Conservation (phyloP, 2,113 vertebrate genomes). For the Onychostoma macrolepis region DNA sequence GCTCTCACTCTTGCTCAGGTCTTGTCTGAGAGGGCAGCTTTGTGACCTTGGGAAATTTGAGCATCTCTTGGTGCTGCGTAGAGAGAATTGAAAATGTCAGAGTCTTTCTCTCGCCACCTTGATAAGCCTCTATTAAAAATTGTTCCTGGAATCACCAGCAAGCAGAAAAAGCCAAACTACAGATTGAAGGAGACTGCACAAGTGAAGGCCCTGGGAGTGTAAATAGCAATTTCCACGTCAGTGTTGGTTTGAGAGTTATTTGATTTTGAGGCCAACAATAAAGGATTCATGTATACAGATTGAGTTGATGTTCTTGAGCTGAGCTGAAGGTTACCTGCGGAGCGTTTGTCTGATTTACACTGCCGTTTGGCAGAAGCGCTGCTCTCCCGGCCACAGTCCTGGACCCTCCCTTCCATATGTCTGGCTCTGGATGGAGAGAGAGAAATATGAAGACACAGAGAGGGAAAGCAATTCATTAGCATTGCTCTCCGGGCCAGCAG, state of each 20-base stretch:
- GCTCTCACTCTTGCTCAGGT: conserved; percentile 5
- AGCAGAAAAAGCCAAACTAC: conserved; percentile 39
- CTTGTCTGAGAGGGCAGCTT: conserved; percentile 9
- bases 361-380: background rate
- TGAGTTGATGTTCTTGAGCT: conserved; percentile 65
- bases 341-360: conserved; percentile 59
- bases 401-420: conserved; percentile 35
- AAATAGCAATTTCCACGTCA: conserved; percentile 67
- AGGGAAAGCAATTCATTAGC: conserved; percentile 54
- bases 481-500: conserved; percentile 58
- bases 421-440: background rate
- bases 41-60: conserved; percentile 39
- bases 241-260: conserved; percentile 62
- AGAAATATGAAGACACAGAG: background rate
- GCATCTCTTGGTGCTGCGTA: background rate
- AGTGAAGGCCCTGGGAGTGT: conserved; percentile 19
- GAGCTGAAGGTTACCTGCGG: conserved; percentile 64
- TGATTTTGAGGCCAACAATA: conserved; percentile 65
- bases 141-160: conserved; percentile 32
- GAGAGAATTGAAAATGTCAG: conserved; percentile 59
- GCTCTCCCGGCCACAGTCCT: background rate
- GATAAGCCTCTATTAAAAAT: conserved; percentile 62
- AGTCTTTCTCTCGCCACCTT: conserved; percentile 43
- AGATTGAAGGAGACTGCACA: conserved; percentile 44
- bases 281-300: conserved; percentile 68